Evolutionary conservation across 2,113 vertebrate genomes (phyloP), one percentile per base, ranked within the genome.

Genomic region (Passer domesticus): DNA sequence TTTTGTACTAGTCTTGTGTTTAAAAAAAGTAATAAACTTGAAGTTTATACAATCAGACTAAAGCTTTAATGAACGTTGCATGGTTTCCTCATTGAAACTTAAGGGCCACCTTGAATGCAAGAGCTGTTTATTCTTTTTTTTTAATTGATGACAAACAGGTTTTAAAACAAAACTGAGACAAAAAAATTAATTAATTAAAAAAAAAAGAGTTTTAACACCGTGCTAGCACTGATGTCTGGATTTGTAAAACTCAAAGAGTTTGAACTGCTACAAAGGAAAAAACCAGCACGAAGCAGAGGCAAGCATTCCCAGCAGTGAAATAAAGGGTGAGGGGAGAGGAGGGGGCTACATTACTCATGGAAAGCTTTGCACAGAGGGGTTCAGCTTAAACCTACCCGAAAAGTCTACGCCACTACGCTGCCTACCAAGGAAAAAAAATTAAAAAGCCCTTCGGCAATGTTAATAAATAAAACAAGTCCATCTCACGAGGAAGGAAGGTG

Each of bases 401-500:
- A 95, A 92, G 23, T 87, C 95, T 96, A 95, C 25, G 89, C 68
- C 75, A 86, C 97, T 97, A 97, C 27, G 41, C 90, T 94, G 96
- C 97, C 95, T 96, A 97, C 89, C 89, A 94, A 94, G 93, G 96
- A 37, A 62, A 97, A 97, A 92, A 95, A 95, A 97, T 97, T 95
- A 68, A 85, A 97, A 98, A 98, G 97, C 85, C 97, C 98, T 95
- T 97, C 93, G 94, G 97, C 97, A 97, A 97, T 92, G 96, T 90
- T 94, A 94, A 97, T 92, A 89, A 98, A 97, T 97, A 96, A 97
- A 97, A 95, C 91, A 86, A 95, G 92, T 96, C 96, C 97, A 96
- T 98, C 97, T 90, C 20, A 97, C 97, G 96, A 96, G 93, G 97
- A 98, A 98, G 98, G 98, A 98, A 98, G 98, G 98, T 98, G 98